phyloP scores from a whole-genome alignment of 2,113 vertebrate species.

The Empidonax traillii region DNA sequence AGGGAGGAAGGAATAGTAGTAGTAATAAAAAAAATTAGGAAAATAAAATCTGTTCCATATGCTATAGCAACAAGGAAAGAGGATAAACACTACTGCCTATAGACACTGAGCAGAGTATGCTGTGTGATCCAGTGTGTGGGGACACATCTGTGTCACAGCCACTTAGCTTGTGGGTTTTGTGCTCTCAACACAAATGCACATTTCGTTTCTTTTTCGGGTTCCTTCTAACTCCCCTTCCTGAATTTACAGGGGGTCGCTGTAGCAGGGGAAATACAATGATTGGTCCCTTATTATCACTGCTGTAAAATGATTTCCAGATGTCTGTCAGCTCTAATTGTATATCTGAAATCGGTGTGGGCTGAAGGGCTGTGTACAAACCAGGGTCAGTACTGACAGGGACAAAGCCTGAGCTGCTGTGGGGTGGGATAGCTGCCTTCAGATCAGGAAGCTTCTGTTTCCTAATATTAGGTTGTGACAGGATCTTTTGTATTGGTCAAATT shows the following conservation, averaged over 20 bases:
- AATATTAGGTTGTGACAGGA: neutral
- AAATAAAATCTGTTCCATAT: neutral
- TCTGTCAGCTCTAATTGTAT: neutral
- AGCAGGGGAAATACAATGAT: neutral
- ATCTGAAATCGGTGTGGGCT: neutral
- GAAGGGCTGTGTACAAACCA: neutral
- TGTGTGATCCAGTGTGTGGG: neutral
- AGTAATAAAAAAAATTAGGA: neutral
- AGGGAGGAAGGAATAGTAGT: neutral
- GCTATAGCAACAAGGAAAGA: neutral
- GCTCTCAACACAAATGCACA: neutral
- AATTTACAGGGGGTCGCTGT: neutral
- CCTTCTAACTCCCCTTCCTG: neutral
- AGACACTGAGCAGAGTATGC: neutral
- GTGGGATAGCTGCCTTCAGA: neutral
- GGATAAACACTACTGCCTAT: rapidly evolving
- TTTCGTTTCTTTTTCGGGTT: neutral
- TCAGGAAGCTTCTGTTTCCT: neutral
- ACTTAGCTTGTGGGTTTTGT: neutral
- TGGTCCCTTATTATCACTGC: neutral
- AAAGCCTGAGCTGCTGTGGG: neutral
- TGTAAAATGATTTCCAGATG: neutral
- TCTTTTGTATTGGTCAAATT: neutral
- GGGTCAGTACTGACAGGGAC: neutral
- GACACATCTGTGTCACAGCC: neutral